Base-by-base conservation (phyloP, 2,888 invertebrate genomes). In the Macropis europaea region DNA sequence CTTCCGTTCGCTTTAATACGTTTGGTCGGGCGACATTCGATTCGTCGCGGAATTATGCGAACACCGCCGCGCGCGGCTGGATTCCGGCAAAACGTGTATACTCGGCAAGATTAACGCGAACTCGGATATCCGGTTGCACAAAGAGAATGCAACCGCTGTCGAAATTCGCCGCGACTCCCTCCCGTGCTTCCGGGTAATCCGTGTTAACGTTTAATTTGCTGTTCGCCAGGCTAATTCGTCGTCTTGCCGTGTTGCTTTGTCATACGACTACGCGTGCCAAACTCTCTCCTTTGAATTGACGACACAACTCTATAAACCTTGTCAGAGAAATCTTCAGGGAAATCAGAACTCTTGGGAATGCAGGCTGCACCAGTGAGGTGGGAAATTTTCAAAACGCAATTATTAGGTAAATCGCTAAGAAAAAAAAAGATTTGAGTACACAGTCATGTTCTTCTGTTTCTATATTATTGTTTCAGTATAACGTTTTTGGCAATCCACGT, bases 161-260 rank as follows among this genome's bases (percentile, higher is more conserved):
- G 68, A 79, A 79, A 72, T 79, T 72, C 67, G 50, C 56, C 59
- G 63, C 30, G 48, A 22, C 50, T 17, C 43, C 40, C 60, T 36
- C n/a, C 45, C 59, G 48, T 64, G 57, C 57, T 62, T 64, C 48
- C 50, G 43, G 50, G 63, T 73, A 78, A 76, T 79, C n/a, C 68
- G 59, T 42, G 64, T 78, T 79, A 73, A 71, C 73, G 73, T 71
- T 79, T 79, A 70, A 79, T 76, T 79, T 73, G 57, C 56, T 50
- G 59, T 52, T 45, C 36, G 9, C 26, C 62, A 9, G 36, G 64
- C 43, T 57, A 64, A 64, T 64, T 50, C 64, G 56, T 52, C 43
- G 45, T 32, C 56, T 32, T 45, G n/a, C 56, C 13, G 2, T n/a
- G n/a, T 7, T 6, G 24, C 56, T 50, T 64, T 64, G 64, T 56